Percentiles rank a stretch among this genome's conserved stretches.
Conservation (phyloP, 2,797 vertebrate species). For the Danio choprae region DNA sequence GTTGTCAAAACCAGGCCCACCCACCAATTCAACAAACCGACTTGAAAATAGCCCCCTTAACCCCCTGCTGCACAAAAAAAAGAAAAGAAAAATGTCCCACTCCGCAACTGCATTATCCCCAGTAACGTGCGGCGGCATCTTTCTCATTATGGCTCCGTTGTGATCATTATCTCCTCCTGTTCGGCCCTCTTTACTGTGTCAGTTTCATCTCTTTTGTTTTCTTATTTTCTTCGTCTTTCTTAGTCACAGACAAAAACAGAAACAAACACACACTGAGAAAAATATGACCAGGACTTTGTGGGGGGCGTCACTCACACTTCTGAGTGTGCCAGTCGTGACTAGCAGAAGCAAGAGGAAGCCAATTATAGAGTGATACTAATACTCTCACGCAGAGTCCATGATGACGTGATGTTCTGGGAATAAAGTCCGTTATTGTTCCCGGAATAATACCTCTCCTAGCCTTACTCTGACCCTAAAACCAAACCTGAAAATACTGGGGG, state of each 20-base stretch:
- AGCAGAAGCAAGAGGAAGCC: slow-evolving; percentile 20
- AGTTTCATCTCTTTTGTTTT: background rate
- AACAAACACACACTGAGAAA: slow-evolving; percentile 16
- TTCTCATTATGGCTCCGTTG: slow-evolving; percentile 20
- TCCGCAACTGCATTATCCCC: slow-evolving; percentile 17
- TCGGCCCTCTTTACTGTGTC: background rate
- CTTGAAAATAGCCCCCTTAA: slow-evolving; percentile 30
- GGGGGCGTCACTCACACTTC: background rate
- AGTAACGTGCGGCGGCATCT: background rate
- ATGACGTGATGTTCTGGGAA: background rate
- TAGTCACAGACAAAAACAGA: slow-evolving; percentile 1
- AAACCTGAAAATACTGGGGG: background rate
- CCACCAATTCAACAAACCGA: slow-evolving; percentile 5
- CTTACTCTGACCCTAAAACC: background rate
- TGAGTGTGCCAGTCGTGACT: slow-evolving; percentile 10
- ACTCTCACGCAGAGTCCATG: slow-evolving; percentile 1
- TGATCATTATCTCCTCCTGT: slow-evolving; percentile 28
- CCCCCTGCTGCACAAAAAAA: background rate
- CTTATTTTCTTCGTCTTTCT: slow-evolving; percentile 5
- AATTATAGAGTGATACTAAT: slow-evolving; percentile 12
- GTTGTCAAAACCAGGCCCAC: slow-evolving; percentile 14
- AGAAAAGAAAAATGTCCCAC: too few species aligned
- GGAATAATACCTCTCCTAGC: background rate
- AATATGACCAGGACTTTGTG: slow-evolving; percentile 16
- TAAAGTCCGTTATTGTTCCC: background rate